Evolutionary conservation across 2,113 vertebrate genomes (phyloP).

Genomic region (Eudyptes chrysolophus): DNA sequence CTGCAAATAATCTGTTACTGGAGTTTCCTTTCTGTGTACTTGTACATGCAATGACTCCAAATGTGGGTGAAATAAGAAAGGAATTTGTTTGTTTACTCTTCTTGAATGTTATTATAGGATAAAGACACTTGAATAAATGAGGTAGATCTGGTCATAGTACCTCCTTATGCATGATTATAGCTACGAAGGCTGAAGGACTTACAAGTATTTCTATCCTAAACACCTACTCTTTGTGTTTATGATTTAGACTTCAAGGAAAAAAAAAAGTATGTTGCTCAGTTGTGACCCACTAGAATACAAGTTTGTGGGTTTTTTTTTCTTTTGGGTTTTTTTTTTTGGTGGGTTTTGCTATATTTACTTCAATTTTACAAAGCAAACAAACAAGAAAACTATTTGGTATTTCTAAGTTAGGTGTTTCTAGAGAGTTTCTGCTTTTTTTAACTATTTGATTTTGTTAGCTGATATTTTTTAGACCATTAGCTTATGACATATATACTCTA

Average conservation of each 20-base stretch:
- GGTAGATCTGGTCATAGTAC: background rate
- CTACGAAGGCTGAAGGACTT: background rate
- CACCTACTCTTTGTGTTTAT: background rate
- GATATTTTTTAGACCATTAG: background rate
- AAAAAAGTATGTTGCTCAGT: background rate
- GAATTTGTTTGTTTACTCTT: background rate
- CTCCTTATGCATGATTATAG: background rate
- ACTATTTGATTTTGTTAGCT: background rate
- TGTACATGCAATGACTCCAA: background rate
- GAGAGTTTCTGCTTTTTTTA: background rate
- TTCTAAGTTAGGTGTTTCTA: background rate
- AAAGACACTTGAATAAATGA: background rate
- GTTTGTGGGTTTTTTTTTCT: rapidly evolving
- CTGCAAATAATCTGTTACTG: background rate
- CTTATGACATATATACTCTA: background rate
- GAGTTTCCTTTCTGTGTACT: background rate
- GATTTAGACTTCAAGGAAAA: background rate
- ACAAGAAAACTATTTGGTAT: background rate
- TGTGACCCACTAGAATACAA: background rate
- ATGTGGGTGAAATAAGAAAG: background rate
- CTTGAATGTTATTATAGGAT: background rate
- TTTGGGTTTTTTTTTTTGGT: background rate
- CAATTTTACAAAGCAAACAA: background rate
- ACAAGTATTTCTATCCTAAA: background rate
- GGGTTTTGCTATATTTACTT: background rate